Evolutionary conservation across 1,140 invertebrate genomes (phyloP).

Genomic region (Caenorhabditis tropicalis): DNA sequence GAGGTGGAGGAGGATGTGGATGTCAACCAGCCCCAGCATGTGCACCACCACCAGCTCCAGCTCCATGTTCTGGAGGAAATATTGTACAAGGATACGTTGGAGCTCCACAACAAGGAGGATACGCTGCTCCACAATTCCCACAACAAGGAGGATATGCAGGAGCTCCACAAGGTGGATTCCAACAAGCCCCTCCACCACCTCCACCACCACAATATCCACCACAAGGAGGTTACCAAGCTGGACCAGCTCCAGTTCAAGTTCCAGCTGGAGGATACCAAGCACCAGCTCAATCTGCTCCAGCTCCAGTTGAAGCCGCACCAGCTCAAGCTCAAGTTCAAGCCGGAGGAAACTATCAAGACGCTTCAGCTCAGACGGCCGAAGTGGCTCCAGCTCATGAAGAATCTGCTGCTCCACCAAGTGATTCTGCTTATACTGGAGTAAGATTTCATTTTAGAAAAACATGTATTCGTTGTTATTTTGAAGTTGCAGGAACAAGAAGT

Average conservation of each 20-base stretch:
- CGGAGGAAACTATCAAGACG: conserved; percentile 23
- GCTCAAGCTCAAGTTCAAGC: conserved; percentile 25
- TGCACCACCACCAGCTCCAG: conserved; percentile 24
- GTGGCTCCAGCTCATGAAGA: conserved; percentile 28
- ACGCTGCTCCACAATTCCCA: conserved; percentile 11
- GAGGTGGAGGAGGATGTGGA: conserved; percentile 42
- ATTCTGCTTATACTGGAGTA: conserved; percentile 7
- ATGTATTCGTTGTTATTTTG: neutral
- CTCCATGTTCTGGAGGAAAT: conserved; percentile 36
- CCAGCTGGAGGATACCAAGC: conserved; percentile 19
- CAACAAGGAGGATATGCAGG: neutral
- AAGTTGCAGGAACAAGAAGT: conserved; percentile 27
- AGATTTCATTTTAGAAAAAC: neutral
- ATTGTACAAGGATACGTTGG: conserved; percentile 39
- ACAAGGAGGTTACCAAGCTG: neutral
- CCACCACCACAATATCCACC: neutral
- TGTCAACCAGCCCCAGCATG: conserved; percentile 40
- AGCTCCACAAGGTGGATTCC: neutral
- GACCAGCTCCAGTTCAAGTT: neutral
- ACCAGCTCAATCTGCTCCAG: neutral
- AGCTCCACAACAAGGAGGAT: conserved; percentile 35
- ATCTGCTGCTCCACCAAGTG: neutral
- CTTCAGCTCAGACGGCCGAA: conserved; percentile 19
- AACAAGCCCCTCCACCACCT: neutral
- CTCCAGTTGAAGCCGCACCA: neutral